Conservation (phyloP, 2,888 invertebrate species). For the Drosophila leonis region DNA sequence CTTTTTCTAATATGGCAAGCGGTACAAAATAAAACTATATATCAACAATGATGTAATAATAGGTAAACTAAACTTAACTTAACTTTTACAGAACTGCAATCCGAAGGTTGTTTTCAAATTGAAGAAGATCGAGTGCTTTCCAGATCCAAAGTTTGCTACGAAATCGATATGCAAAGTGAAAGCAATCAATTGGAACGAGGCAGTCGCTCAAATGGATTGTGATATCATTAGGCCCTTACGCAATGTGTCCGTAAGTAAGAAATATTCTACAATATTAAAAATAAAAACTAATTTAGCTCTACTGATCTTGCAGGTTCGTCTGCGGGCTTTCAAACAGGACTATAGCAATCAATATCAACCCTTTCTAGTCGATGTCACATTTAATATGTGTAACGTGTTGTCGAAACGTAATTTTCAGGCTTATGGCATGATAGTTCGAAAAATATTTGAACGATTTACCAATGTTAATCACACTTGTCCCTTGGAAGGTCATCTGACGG, state of each 20-base stretch:
- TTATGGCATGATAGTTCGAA: constrained; percentile 8
- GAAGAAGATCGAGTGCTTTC: constrained; percentile 32
- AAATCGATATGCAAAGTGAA: constrained; percentile 16
- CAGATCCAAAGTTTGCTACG: not conserved
- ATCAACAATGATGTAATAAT: not conserved
- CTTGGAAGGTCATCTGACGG: not conserved
- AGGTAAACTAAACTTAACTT: not conserved
- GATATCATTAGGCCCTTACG: not conserved
- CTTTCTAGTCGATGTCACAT: not conserved
- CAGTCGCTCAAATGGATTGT: constrained; percentile 17
- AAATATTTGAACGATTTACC: not conserved
- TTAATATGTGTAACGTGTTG: constrained; percentile 12
- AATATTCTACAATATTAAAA: not conserved
- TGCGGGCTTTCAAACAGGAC: constrained; percentile 14
- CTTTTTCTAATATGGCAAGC: not conserved
- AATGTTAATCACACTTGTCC: constrained; percentile 21
- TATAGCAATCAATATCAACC: constrained; percentile 25
- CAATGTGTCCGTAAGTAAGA: constrained; percentile 18
- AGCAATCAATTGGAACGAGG: constrained; percentile 26
- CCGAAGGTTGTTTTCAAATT: constrained; percentile 14
- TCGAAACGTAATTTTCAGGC: not conserved
- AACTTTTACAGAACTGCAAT: not conserved
- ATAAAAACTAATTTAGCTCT: not conserved
- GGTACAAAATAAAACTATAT: not conserved
- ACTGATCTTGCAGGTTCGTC: not conserved